A percentile compares a stretch with the other conserved stretches of the same genome.
Conservation (phyloP, 2,888 invertebrate species). For the Schizaphis graminum region DNA sequence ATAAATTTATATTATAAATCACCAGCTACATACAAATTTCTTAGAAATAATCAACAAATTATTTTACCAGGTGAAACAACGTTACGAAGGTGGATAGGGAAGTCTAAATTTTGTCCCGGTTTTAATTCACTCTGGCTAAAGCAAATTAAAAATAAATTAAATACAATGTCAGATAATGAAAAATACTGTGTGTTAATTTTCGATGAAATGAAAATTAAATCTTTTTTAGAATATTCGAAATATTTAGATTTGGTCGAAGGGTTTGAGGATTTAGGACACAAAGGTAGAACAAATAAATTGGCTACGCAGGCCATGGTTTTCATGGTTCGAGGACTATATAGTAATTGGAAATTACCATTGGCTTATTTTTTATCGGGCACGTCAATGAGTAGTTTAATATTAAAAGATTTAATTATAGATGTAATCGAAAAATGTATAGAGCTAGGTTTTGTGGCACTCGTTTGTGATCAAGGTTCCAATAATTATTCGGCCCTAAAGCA, state of each 20-base stretch:
- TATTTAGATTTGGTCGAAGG: conserved; percentile 66
- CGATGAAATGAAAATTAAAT: conserved; percentile 38
- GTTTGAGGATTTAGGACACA: too few relatives aligned
- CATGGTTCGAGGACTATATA: conserved; percentile 67
- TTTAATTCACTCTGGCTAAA: not conserved
- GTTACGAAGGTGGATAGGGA: conserved; percentile 11
- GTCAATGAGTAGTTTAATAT: conserved; percentile 61
- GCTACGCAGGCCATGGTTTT: too few relatives aligned
- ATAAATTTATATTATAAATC: not conserved
- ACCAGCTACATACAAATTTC: conserved; percentile 18
- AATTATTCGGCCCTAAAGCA: conserved; percentile 64
- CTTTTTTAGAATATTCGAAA: conserved; percentile 65
- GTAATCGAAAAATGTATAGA: conserved; percentile 36
- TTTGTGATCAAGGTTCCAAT: conserved; percentile 68
- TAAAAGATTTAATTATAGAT: conserved; percentile 65
- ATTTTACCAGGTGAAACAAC: conserved; percentile 8
- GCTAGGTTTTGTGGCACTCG: conserved; percentile 67
- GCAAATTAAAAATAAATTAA: not conserved
- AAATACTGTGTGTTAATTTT: conserved; percentile 28
- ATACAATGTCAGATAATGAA: not conserved
- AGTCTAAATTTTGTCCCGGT: not conserved
- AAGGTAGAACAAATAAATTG: too few relatives aligned
- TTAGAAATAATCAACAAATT: not conserved
- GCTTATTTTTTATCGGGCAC: conserved; percentile 67
- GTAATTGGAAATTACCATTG: conserved; percentile 68